Percentiles rank a stretch among this genome's conserved stretches.
Conservation (phyloP, 2,113 vertebrate species). For the Nibea albiflora region DNA sequence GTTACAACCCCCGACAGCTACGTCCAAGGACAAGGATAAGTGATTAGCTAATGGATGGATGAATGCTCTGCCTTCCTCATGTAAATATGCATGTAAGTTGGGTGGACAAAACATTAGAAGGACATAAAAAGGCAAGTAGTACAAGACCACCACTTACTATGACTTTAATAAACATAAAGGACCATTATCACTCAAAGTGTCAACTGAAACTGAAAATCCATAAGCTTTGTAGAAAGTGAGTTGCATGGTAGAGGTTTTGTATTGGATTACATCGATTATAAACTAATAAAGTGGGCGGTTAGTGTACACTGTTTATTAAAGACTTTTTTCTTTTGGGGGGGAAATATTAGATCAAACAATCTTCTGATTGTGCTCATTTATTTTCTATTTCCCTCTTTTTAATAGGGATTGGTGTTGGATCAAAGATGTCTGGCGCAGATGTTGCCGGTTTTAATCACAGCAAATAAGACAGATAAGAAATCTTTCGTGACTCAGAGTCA, state of each 20-base stretch:
- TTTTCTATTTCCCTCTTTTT: background rate
- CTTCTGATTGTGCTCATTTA: background rate
- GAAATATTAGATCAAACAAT: background rate
- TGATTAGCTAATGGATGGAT: no score
- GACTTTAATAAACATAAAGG: background rate
- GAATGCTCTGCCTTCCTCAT: background rate
- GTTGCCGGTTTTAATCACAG: background rate
- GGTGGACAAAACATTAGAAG: background rate
- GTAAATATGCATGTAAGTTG: background rate
- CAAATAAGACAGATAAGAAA: background rate
- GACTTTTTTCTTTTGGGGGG: background rate
- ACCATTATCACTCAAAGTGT: background rate
- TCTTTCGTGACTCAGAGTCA: background rate
- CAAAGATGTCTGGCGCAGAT: background rate
- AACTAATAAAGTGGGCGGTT: background rate
- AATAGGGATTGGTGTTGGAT: background rate
- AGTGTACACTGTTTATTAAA: background rate
- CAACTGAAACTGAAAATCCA: background rate
- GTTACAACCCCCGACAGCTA: no score
- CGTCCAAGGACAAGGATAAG: no score
- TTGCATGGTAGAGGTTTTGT: background rate
- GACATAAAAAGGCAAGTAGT: background rate
- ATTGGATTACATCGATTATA: background rate
- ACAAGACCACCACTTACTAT: background rate
- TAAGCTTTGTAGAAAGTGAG: background rate